A percentile compares a stretch with the other conserved stretches of the same genome.
Evolutionary conservation across 2,797 vertebrate species (phyloP).

Genomic region (Tangara arthus): DNA sequence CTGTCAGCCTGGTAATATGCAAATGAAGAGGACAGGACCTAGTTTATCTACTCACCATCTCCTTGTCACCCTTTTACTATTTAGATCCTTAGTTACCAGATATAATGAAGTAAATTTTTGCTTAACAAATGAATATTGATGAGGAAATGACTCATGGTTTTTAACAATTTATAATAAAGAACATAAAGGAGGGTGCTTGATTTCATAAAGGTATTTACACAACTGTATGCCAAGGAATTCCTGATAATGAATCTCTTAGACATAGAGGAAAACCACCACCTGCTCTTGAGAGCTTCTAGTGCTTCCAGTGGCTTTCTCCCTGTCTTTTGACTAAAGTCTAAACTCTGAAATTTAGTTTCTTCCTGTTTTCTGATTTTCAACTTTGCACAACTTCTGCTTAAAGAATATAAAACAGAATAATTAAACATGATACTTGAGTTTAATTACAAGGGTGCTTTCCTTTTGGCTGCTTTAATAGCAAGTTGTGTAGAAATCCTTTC

Average conservation of each 20-base stretch:
- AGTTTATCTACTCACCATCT: neutral
- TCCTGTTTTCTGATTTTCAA: neutral
- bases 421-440: neutral
- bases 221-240: neutral
- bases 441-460: neutral
- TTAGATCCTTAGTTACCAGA: neutral
- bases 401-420: neutral
- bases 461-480: neutral
- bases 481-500: neutral
- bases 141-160: neutral
- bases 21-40: neutral
- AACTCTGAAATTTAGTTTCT: neutral
- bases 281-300: neutral
- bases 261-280: neutral
- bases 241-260: neutral
- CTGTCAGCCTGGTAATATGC: neutral
- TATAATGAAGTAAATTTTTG: neutral
- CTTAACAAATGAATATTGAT: neutral
- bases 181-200: neutral
- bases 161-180: neutral
- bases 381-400: neutral
- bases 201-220: neutral
- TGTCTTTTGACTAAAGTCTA: neutral
- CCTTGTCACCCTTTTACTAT: neutral
- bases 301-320: neutral